These are phyloP conservation scores for Anthopleura xanthogrammica DNA, from an alignment of 92 coral and sea anemone species.

Conservation along the genomic window DNA sequence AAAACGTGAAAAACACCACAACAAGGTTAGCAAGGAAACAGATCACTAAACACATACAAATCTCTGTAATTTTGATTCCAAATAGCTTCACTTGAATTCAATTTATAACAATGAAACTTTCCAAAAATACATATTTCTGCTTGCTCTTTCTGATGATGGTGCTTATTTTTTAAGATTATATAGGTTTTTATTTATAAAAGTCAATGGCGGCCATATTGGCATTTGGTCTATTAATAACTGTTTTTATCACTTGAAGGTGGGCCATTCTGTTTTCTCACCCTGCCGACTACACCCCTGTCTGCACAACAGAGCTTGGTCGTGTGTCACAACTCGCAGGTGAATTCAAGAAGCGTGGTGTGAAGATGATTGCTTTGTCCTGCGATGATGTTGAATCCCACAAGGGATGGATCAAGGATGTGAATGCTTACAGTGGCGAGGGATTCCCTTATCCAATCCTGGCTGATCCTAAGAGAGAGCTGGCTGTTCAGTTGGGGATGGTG, in stretches of 20 bases:
- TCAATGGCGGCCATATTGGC: no score
- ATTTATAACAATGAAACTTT: no score
- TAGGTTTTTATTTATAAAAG: no score
- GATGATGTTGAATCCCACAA: conserved; percentile 83
- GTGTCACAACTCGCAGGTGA: conserved; percentile 61
- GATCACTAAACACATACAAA: no score
- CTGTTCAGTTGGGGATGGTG: conserved; percentile 91
- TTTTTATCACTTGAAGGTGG: conserved; percentile 58
- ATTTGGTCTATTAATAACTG: background rate
- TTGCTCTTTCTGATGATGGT: no score
- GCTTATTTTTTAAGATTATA: no score
- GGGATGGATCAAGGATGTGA: conserved; percentile 88
- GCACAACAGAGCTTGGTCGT: conserved; percentile 94
- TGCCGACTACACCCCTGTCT: conserved; percentile 98
- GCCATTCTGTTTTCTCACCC: conserved; percentile 95
- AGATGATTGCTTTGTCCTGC: conserved; percentile 88
- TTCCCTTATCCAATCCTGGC: conserved; percentile 91
- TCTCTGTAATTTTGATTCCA: no score
- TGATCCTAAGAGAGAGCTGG: conserved; percentile 84
- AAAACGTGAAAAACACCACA: no score
- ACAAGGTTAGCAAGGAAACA: no score
- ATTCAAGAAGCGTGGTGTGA: conserved; percentile 78
- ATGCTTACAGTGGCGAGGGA: conserved; percentile 36
- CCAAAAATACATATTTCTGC: no score
- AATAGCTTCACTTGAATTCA: no score